Conservation (phyloP, 2,888 invertebrate genomes). For the Morinoia aosen region DNA sequence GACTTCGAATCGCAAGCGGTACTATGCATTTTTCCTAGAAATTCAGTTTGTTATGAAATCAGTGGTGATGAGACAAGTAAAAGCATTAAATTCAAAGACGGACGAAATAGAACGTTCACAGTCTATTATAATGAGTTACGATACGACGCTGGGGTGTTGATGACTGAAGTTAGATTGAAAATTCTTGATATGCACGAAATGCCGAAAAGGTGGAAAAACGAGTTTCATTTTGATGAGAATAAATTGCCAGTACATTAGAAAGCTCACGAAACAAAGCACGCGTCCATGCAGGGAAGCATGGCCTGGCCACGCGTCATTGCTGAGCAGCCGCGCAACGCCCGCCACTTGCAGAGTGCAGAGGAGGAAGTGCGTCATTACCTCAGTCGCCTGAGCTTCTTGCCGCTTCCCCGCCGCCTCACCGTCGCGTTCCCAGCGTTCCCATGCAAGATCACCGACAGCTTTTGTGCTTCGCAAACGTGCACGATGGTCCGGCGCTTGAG, state of each 20-base stretch:
- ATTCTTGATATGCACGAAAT: no score
- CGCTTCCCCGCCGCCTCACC: background rate
- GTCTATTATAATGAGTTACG: no score
- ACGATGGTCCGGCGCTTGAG: background rate
- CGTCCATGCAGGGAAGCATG: background rate
- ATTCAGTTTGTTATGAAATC: no score
- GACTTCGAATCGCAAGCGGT: no score
- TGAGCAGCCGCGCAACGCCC: background rate
- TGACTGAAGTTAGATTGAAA: no score
- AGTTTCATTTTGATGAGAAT: background rate
- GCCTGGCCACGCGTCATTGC: constrained; percentile 10
- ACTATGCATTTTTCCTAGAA: no score
- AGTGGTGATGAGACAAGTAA: no score
- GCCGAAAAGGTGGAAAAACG: background rate
- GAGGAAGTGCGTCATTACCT: background rate
- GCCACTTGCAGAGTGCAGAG: background rate
- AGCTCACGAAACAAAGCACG: background rate
- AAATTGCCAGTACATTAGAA: background rate
- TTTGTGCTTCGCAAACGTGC: background rate
- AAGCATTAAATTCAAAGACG: no score
- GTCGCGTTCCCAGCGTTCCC: background rate
- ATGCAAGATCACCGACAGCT: background rate
- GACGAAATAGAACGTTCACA: no score
- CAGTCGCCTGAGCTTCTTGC: background rate
- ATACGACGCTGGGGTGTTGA: no score